A percentile compares a stretch with the other conserved stretches of the same genome.
Conservation (phyloP, 2,797 vertebrate genomes). For the Percopsis omiscomaycus region DNA sequence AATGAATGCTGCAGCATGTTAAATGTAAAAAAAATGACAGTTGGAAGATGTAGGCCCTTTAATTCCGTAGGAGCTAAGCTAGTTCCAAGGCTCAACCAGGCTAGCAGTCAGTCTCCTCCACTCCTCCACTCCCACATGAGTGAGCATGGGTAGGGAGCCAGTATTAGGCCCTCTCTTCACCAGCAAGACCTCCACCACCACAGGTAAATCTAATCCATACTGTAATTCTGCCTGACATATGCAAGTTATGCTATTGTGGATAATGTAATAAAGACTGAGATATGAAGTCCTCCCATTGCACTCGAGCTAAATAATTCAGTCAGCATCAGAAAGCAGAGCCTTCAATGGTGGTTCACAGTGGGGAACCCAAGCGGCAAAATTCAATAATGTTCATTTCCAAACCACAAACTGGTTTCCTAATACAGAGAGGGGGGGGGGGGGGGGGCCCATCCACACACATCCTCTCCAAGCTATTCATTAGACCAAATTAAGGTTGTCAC, state of each 20-base stretch:
- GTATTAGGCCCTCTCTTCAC: neutral
- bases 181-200: neutral
- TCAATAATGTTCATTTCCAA: too few relatives aligned
- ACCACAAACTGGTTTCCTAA: too few relatives aligned
- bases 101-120: too few relatives aligned
- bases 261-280: constrained; percentile 68
- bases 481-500: constrained; percentile 31
- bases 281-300: constrained; percentile 42
- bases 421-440: neutral
- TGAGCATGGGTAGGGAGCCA: too few relatives aligned
- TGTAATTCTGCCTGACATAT: constrained; percentile 53
- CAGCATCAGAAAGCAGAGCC: constrained; percentile 36
- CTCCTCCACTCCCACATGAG: too few relatives aligned
- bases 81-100: too few relatives aligned
- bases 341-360: constrained; percentile 5
- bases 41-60: too few relatives aligned
- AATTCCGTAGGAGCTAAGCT: too few relatives aligned
- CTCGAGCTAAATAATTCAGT: constrained; percentile 66
- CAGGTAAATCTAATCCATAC: constrained; percentile 57
- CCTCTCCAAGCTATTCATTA: constrained; percentile 26
- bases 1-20: too few relatives aligned
- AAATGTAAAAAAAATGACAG: too few relatives aligned
- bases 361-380: too few relatives aligned
- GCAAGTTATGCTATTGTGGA: constrained; percentile 49
- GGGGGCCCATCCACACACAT: constrained; percentile 9